Evolutionary conservation across 2,888 invertebrate species (phyloP).

Genomic region (Therioaphis trifolii): DNA sequence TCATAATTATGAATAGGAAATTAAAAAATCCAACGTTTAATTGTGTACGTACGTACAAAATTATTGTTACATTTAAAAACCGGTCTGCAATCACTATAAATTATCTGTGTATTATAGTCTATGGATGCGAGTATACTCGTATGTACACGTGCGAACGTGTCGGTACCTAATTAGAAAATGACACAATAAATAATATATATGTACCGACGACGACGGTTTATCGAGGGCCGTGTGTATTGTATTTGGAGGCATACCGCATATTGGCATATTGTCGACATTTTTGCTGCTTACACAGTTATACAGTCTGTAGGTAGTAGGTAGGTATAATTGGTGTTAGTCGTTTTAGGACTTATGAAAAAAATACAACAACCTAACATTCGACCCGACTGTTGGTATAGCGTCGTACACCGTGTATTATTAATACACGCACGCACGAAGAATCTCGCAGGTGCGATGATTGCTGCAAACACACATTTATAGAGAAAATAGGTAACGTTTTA

Average conservation of each 20-base stretch:
- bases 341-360: no score
- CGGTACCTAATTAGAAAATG: background rate
- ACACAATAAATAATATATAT: background rate
- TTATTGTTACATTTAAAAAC: background rate
- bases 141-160: background rate
- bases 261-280: background rate
- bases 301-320: no score
- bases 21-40: no score
- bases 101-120: background rate
- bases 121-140: background rate
- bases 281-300: no score
- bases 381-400: background rate
- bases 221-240: background rate
- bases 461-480: no score
- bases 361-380: no score
- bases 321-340: no score
- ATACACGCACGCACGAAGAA: no score
- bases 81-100: background rate
- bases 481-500: no score
- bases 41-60: background rate
- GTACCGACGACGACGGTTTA: background rate
- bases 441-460: no score
- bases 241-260: background rate
- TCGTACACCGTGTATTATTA: background rate
- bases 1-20: no score